Evolutionary conservation across 2,797 vertebrate genomes (phyloP).

Genomic region (Hydrolagus colliei): DNA sequence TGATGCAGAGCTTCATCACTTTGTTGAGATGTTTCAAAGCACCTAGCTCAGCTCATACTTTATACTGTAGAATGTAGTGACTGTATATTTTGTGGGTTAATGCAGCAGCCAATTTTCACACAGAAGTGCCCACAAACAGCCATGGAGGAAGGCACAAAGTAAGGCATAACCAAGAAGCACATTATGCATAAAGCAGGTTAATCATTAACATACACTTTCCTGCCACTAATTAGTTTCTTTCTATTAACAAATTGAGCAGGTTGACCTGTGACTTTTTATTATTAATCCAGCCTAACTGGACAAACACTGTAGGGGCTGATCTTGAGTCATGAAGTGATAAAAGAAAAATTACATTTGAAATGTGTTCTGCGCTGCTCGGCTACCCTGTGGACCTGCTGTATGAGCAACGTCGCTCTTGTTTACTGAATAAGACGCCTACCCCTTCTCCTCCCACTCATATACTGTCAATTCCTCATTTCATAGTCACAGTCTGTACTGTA

Average conservation of each 20-base stretch:
- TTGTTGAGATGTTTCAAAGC: neutral
- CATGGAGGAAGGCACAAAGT: too few relatives aligned
- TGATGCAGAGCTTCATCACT: too few relatives aligned
- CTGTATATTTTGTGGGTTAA: too few relatives aligned
- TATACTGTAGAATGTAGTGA: neutral
- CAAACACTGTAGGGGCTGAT: neutral
- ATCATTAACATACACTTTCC: too few relatives aligned
- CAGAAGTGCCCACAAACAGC: too few relatives aligned
- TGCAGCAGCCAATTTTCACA: too few relatives aligned
- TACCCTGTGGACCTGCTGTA: constrained; percentile 5
- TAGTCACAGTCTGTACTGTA: neutral
- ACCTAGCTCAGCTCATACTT: neutral
- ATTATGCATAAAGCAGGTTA: too few relatives aligned
- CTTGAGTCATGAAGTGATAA: neutral
- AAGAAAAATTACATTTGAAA: constrained; percentile 22
- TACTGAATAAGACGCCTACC: constrained; percentile 3
- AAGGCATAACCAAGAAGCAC: too few relatives aligned
- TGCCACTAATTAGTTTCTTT: too few relatives aligned
- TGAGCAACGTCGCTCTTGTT: neutral
- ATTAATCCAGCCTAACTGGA: neutral
- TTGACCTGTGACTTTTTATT: neutral
- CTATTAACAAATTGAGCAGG: neutral
- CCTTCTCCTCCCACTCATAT: constrained; percentile 15
- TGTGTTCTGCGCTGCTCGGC: neutral
- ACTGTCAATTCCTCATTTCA: constrained; percentile 9